Conservation (phyloP, 2,113 vertebrate species). For the Stegastes partitus region DNA sequence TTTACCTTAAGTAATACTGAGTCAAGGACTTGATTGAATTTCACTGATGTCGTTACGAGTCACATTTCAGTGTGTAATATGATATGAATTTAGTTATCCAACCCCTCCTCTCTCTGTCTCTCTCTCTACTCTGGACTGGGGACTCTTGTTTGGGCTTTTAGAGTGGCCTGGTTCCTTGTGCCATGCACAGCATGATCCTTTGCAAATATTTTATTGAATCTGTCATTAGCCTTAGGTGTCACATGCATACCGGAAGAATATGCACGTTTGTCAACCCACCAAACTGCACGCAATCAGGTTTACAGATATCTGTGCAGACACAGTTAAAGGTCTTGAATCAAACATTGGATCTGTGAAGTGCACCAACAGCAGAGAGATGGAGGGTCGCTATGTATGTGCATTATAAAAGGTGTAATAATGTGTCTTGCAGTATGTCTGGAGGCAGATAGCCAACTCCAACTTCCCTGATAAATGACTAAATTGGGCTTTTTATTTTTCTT, state of each 20-base stretch:
- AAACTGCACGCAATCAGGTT: slow-evolving; percentile 34
- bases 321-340: background rate
- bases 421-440: slow-evolving; percentile 5
- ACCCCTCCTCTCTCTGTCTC: slow-evolving; percentile 39
- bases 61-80: slow-evolving; percentile 88
- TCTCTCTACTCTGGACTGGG: slow-evolving; percentile 56
- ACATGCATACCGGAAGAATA: slow-evolving; percentile 54
- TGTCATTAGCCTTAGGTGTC: slow-evolving; percentile 78
- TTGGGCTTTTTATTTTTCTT: background rate
- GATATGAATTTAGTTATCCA: slow-evolving; percentile 84
- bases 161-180: slow-evolving; percentile 66
- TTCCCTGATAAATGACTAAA: background rate
- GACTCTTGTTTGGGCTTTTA: slow-evolving; percentile 81
- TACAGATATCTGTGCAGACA: slow-evolving; percentile 13
- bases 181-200: slow-evolving; percentile 72
- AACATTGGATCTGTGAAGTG: background rate
- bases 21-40: slow-evolving; percentile 86
- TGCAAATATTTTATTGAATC: slow-evolving; percentile 80
- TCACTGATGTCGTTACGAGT: slow-evolving; percentile 86
- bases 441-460: slow-evolving; percentile 14
- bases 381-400: background rate
- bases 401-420: slow-evolving; percentile 11
- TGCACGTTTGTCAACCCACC: slow-evolving; percentile 25
- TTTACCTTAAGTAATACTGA: slow-evolving; percentile 87
- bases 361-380: background rate